Conservation (phyloP, 1,140 invertebrate species). For the Helicoverpa armigera region DNA sequence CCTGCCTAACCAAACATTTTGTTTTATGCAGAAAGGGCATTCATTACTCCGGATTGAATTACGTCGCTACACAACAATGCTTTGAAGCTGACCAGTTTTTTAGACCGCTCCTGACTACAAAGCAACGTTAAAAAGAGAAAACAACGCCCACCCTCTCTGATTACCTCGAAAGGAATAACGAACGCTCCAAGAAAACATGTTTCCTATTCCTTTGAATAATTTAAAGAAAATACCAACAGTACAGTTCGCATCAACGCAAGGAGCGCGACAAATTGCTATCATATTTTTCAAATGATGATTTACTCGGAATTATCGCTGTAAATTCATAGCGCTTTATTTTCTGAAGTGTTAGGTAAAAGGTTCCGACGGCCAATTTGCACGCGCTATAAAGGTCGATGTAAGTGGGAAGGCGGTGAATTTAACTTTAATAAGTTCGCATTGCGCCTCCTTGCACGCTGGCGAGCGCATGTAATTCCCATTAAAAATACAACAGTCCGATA, state of each 20-base stretch:
- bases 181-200: constrained; percentile 20
- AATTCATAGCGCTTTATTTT: constrained; percentile 35
- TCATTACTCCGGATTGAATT: constrained; percentile 55
- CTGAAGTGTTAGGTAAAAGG: constrained; percentile 52
- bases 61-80: constrained; percentile 48
- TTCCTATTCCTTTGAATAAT: constrained; percentile 47
- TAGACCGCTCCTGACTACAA: constrained; percentile 18
- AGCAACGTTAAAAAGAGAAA: constrained; percentile 20
- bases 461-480: constrained; percentile 52
- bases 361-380: constrained; percentile 56
- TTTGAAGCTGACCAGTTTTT: constrained; percentile 51
- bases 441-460: constrained; percentile 53
- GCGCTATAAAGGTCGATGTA: constrained; percentile 60
- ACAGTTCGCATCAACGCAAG: constrained; percentile 24
- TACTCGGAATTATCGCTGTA: constrained; percentile 17
- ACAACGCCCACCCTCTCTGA: constrained; percentile 25
- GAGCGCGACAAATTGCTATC: constrained; percentile 35
- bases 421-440: constrained; percentile 73
- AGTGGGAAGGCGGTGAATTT: constrained; percentile 63
- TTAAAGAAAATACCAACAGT: constrained; percentile 28
- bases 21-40: constrained; percentile 47
- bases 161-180: constrained; percentile 31
- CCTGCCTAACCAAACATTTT: constrained; percentile 3
- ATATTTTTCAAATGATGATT: constrained; percentile 42
- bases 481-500: constrained; percentile 51